These are phyloP conservation scores for Cirrhinus mrigala DNA, from an alignment of 2,797 vertebrate species.

Conservation along the genomic window DNA sequence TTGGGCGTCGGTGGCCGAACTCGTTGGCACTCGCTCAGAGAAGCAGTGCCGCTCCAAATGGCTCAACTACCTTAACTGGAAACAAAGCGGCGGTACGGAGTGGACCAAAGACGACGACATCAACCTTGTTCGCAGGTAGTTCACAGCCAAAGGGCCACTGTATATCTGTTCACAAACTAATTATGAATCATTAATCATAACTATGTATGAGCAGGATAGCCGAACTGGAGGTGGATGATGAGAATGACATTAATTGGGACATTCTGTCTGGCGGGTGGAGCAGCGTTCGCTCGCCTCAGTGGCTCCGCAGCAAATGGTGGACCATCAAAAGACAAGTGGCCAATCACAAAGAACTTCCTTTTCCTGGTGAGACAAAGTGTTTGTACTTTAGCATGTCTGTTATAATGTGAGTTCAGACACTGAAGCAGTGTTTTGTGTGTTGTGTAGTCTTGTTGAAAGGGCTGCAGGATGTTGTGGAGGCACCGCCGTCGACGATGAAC, in stretches of 20 bases:
- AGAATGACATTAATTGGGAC: conserved; percentile 98
- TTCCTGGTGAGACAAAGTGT: conserved; percentile 63
- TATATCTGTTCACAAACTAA: neutral
- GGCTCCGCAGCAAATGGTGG: conserved; percentile 99
- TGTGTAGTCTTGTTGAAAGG: conserved; percentile 92
- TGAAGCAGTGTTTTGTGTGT: conserved; percentile 32
- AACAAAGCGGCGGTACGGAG: conserved; percentile 97
- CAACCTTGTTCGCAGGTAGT: conserved; percentile 84
- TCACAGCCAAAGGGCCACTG: neutral
- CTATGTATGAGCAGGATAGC: conserved; percentile 84
- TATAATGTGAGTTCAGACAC: neutral
- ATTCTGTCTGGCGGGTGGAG: conserved; percentile 95
- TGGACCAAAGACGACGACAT: conserved; percentile 99
- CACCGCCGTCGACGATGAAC: conserved; percentile 70
- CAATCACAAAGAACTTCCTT: conserved; percentile 97
- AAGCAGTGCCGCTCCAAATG: conserved; percentile 99
- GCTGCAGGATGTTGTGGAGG: conserved; percentile 92
- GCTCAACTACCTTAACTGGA: conserved; percentile 99
- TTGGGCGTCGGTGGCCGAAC: conserved; percentile 94
- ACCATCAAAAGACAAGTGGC: conserved; percentile 98
- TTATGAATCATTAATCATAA: conserved; percentile 83
- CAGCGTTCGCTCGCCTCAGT: conserved; percentile 97
- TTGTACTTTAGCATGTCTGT: neutral
- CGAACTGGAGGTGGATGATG: conserved; percentile 90
- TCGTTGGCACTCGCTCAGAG: conserved; percentile 94